Percentiles rank a stretch among this genome's conserved stretches.
Conservation (phyloP, 2,888 invertebrate genomes). For the Aplocera efformata region DNA sequence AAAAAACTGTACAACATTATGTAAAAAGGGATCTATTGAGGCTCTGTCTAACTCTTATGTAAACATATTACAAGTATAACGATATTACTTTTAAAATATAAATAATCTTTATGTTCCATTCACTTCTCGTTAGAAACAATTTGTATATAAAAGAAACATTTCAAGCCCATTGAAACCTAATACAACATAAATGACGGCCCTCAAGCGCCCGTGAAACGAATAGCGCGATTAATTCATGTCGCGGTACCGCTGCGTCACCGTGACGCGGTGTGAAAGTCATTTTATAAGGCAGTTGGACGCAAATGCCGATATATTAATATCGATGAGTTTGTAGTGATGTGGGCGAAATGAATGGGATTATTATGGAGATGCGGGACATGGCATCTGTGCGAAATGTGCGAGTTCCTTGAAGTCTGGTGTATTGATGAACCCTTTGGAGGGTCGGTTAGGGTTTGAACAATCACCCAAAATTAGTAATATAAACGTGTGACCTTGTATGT, state of each 20-base stretch:
- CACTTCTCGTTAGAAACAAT: constrained; percentile 4
- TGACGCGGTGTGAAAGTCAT: constrained; percentile 50
- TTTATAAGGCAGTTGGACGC: constrained; percentile 35
- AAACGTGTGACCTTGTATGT: too few species aligned
- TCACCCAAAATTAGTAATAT: too few species aligned
- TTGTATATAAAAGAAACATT: constrained; percentile 45
- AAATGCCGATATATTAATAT: constrained; percentile 60
- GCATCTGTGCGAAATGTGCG: constrained; percentile 1
- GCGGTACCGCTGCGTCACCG: constrained; percentile 43
- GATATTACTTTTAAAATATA: too few species aligned
- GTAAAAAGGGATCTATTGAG: too few species aligned
- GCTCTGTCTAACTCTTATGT: too few species aligned
- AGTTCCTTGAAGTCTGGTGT: too few species aligned
- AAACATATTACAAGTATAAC: too few species aligned
- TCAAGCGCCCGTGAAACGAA: constrained; percentile 32
- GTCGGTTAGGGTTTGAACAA: too few species aligned
- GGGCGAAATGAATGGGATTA: constrained; percentile 13
- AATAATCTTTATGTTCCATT: too few species aligned
- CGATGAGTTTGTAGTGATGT: constrained; percentile 40
- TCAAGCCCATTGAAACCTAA: constrained; percentile 55
- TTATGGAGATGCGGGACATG: constrained; percentile 12
- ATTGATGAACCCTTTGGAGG: too few species aligned
- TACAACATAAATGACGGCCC: constrained; percentile 49
- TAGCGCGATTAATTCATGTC: constrained; percentile 61
- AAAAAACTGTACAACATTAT: too few species aligned